phyloP scores from a whole-genome alignment of 2,113 vertebrate species.

The Rhagologus leucostigma region DNA sequence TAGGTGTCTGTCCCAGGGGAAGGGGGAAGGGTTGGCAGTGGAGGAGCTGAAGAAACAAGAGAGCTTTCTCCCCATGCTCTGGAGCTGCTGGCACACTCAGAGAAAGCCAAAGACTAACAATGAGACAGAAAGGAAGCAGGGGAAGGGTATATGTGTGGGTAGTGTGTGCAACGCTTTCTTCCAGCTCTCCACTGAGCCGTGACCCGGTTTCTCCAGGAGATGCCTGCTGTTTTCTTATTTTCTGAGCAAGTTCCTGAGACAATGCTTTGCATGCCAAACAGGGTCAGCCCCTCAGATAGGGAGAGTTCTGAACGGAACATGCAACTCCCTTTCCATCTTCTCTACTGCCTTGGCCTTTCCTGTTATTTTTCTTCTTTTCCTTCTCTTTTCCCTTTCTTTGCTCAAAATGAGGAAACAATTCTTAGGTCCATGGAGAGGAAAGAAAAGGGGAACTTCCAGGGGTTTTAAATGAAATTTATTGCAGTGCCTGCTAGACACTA shows the following conservation, averaged over 20 bases:
- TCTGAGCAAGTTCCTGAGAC: conserved; percentile 28
- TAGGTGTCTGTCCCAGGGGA: background rate
- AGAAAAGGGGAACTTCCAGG: background rate
- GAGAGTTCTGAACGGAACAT: background rate
- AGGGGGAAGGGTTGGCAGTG: background rate
- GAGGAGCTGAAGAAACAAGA: background rate
- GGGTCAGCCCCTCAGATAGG: background rate
- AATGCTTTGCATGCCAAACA: conserved; percentile 33
- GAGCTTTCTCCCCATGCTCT: background rate
- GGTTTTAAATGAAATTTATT: background rate
- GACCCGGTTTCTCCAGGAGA: conserved; percentile 40
- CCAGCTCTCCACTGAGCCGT: background rate
- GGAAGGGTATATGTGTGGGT: background rate
- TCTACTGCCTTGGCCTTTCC: background rate
- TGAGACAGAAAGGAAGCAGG: background rate
- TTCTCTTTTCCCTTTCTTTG: background rate
- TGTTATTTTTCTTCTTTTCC: background rate
- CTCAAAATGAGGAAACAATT: background rate
- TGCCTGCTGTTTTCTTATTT: conserved; percentile 39
- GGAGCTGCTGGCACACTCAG: background rate
- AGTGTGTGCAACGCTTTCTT: background rate
- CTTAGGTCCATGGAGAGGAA: background rate
- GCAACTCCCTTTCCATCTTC: background rate
- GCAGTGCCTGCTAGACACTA: background rate
- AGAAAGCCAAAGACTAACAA: background rate